A percentile compares a stretch with the other conserved stretches of the same genome.
Conservation (phyloP, 2,888 invertebrate genomes). For the Sesia bembeciformis region DNA sequence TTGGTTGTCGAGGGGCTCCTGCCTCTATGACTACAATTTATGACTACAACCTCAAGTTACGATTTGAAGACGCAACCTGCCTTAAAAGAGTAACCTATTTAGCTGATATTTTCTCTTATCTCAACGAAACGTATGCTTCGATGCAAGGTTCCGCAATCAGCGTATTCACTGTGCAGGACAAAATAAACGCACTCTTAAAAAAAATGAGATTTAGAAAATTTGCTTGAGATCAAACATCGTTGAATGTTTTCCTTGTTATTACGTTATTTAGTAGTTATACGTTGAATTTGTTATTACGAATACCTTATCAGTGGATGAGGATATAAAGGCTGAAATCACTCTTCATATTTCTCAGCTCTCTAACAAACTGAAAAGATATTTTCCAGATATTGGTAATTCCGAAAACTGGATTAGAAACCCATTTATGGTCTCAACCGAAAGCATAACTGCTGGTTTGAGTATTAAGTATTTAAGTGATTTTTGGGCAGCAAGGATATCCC, state of each 20-base stretch:
- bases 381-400: conserved; percentile 1
- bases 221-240: conserved; percentile 6
- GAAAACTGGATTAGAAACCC: conserved; percentile 6
- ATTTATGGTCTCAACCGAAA: conserved; percentile 11
- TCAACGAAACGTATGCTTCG: conserved; percentile 8
- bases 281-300: conserved; percentile 5
- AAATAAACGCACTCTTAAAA: conserved; percentile 5
- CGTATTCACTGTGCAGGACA: conserved; percentile 5
- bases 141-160: conserved; percentile 5
- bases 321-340: conserved; percentile 8
- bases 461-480: neutral
- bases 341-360: conserved; percentile 10
- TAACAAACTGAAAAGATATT: conserved; percentile 7
- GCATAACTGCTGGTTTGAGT: neutral
- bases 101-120: conserved; percentile 7
- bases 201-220: conserved; percentile 3
- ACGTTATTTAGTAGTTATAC: too few relatives aligned
- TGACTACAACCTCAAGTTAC: conserved; percentile 4
- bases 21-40: too few relatives aligned
- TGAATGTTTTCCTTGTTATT: conserved; percentile 5
- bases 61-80: conserved; percentile 8
- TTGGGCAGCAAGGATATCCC: too few relatives aligned
- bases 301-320: conserved; percentile 4
- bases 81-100: conserved; percentile 8
- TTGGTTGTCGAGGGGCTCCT: conserved; percentile 9